These are phyloP conservation scores for Hylaeus volcanicus DNA, from an alignment of 1,140 invertebrate species.

Conservation along the genomic window DNA sequence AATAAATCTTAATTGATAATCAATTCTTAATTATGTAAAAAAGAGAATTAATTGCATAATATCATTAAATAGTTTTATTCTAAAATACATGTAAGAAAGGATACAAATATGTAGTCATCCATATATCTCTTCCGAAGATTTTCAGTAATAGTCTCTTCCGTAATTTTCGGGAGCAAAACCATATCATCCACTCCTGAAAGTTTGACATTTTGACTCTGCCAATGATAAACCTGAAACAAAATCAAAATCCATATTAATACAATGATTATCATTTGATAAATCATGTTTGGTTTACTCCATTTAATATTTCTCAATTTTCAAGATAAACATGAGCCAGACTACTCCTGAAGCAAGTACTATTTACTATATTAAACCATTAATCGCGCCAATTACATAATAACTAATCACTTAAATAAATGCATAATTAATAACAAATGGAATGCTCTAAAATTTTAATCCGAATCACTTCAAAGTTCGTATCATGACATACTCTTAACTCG, in stretches of 20 bases:
- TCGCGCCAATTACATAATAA: no score
- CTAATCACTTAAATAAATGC: no score
- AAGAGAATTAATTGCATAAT: not conserved
- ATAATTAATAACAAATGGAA: no score
- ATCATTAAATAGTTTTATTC: not conserved
- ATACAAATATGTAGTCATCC: slow-evolving; percentile 90
- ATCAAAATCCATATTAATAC: slow-evolving; percentile 6
- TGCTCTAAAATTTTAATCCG: no score
- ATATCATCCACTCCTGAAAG: slow-evolving; percentile 90
- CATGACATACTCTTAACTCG: no score
- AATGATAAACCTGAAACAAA: slow-evolving; percentile 85
- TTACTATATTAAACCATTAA: no score
- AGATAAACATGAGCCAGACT: no score
- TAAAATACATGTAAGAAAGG: slow-evolving; percentile 76
- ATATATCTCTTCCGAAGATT: slow-evolving; percentile 88
- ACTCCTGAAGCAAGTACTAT: no score
- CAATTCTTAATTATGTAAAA: not conserved
- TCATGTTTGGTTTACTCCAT: not conserved
- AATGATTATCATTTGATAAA: not conserved
- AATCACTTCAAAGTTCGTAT: no score
- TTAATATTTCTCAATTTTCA: not conserved
- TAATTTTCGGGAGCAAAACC: slow-evolving; percentile 88
- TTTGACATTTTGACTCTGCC: slow-evolving; percentile 89
- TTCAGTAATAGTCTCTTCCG: slow-evolving; percentile 87
- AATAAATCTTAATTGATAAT: not conserved